Evolutionary conservation across 2,888 invertebrate genomes (phyloP).

Genomic region (Globia sparganii): DNA sequence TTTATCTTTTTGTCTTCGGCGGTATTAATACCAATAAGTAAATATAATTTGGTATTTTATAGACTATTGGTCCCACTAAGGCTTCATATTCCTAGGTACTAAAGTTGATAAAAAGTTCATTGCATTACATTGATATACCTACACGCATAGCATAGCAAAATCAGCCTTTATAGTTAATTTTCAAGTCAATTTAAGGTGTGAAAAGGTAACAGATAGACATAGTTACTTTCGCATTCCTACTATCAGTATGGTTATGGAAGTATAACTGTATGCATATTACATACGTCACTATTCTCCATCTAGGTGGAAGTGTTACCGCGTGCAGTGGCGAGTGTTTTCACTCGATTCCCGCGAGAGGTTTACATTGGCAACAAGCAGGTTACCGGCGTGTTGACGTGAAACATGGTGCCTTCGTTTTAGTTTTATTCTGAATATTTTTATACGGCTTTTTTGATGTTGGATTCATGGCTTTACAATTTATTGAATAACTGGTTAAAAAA

Average conservation of each 20-base stretch:
- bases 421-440: slow-evolving; percentile 11
- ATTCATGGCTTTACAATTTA: background rate
- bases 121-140: background rate
- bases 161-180: background rate
- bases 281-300: background rate
- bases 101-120: background rate
- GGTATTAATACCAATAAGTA: background rate
- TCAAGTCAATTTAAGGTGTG: too few species aligned
- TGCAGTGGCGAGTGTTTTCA: slow-evolving; percentile 51
- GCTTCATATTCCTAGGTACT: background rate
- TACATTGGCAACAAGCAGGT: slow-evolving; percentile 43
- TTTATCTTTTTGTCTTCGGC: background rate
- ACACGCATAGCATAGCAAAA: background rate
- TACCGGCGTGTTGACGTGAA: slow-evolving; percentile 26
- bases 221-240: background rate
- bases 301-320: slow-evolving; percentile 18
- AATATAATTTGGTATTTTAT: background rate
- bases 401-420: slow-evolving; percentile 14
- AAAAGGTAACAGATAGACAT: background rate
- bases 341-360: slow-evolving; percentile 54
- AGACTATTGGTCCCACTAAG: too few species aligned
- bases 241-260: background rate
- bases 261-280: background rate
- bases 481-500: too few species aligned
- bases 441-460: background rate